These are phyloP conservation scores for Equus quagga DNA, from an alignment of 2,113 vertebrate species.

Conservation along the genomic window DNA sequence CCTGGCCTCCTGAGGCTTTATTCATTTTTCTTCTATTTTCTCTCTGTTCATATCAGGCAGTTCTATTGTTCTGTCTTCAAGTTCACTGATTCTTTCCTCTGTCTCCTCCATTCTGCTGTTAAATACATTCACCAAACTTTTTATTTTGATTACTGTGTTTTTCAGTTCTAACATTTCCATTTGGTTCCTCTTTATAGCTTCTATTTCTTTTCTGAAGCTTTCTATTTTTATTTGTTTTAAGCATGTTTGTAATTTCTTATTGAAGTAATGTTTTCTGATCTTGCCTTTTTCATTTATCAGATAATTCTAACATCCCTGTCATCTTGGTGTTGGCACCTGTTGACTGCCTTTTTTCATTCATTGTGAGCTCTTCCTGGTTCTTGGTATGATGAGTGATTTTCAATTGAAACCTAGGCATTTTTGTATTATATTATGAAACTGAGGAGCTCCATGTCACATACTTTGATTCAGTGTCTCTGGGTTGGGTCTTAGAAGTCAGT, in stretches of 20 bases:
- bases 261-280: not conserved
- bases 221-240: too few species aligned
- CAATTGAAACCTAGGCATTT: not conserved
- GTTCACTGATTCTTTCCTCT: not conserved
- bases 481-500: not conserved
- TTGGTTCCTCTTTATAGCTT: too few species aligned
- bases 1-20: not conserved
- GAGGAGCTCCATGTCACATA: too few species aligned
- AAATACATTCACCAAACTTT: not conserved
- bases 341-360: not conserved
- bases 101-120: not conserved
- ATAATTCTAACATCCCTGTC: not conserved
- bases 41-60: too few species aligned
- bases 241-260: too few species aligned
- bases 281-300: not conserved
- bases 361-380: not conserved
- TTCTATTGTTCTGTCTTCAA: not conserved
- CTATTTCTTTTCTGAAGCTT: too few species aligned
- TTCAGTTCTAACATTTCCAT: too few species aligned
- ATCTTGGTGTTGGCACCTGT: accelerated
- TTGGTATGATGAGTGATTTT: not conserved
- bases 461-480: not conserved
- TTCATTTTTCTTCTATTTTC: not conserved
- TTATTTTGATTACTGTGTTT: not conserved
- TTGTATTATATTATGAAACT: not conserved